Percentiles rank a stretch among this genome's conserved stretches.
Conservation (phyloP, 2,888 invertebrate species). For the Subacronicta megacephala region DNA sequence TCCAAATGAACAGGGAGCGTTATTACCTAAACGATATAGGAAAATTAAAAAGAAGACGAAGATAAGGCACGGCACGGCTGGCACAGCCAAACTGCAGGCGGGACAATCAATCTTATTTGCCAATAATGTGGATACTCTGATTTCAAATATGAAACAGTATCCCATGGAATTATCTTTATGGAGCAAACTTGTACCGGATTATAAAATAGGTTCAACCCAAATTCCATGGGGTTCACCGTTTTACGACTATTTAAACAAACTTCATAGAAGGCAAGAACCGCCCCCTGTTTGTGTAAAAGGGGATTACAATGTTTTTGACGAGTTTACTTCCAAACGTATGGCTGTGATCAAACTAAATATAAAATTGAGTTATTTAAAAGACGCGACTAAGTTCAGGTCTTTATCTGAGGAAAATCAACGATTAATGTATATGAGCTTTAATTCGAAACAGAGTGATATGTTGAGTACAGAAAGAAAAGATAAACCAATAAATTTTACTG, state of each 20-base stretch:
- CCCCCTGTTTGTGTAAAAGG: constrained; percentile 58
- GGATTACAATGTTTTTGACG: constrained; percentile 71
- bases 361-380: constrained; percentile 67
- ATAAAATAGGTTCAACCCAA: constrained; percentile 67
- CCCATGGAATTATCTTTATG: constrained; percentile 75
- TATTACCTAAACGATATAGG: constrained; percentile 34
- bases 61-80: constrained; percentile 43
- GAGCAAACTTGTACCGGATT: constrained; percentile 59
- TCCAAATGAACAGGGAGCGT: constrained; percentile 55
- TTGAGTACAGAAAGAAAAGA: constrained; percentile 41
- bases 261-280: constrained; percentile 45
- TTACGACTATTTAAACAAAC: constrained; percentile 68
- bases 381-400: constrained; percentile 54
- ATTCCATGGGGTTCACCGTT: constrained; percentile 73
- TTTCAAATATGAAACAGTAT: constrained; percentile 70
- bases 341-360: constrained; percentile 70
- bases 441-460: constrained; percentile 37
- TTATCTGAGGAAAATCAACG: constrained; percentile 44
- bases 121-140: constrained; percentile 61
- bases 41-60: constrained; percentile 62
- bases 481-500: constrained; percentile 13
- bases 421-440: constrained; percentile 39
- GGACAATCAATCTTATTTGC: constrained; percentile 67
- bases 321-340: constrained; percentile 71
- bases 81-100: constrained; percentile 51